These are phyloP conservation scores for Discoglossus pictus DNA, from an alignment of 2,797 vertebrate genomes.

Conservation along the genomic window DNA sequence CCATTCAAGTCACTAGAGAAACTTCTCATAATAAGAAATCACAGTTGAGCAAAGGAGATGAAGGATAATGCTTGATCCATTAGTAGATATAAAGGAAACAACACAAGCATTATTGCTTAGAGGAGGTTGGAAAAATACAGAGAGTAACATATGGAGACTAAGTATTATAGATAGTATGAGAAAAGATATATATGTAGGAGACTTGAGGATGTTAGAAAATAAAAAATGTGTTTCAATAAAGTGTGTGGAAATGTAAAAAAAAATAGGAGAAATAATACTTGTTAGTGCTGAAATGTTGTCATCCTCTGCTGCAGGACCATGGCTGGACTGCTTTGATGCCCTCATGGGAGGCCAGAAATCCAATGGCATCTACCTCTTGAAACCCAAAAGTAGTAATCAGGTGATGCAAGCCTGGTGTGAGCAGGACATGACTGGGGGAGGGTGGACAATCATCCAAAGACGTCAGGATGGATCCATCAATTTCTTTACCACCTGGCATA, in stretches of 20 bases:
- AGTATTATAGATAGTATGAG: neutral
- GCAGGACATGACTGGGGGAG: constrained; percentile 77
- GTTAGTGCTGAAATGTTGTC: neutral
- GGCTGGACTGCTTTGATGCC: constrained; percentile 83
- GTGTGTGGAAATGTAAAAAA: neutral
- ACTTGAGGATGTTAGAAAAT: neutral
- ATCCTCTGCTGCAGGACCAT: constrained; percentile 73
- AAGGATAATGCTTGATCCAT: no score
- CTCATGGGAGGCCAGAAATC: constrained; percentile 71
- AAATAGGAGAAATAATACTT: no score
- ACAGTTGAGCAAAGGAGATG: no score
- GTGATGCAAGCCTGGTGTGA: constrained; percentile 88
- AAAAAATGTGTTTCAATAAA: no score
- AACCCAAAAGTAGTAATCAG: constrained; percentile 68
- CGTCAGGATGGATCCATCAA: constrained; percentile 87
- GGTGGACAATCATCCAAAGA: constrained; percentile 89
- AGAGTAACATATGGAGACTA: no score
- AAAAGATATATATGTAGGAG: neutral
- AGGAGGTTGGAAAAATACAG: no score
- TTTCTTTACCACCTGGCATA: constrained; percentile 89
- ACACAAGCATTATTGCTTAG: no score
- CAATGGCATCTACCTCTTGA: constrained; percentile 82
- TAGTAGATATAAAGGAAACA: no score
- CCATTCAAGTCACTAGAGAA: no score
- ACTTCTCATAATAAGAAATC: no score